A percentile compares a stretch with the other conserved stretches of the same genome.
phyloP scores from a whole-genome alignment of 1,140 invertebrate species.

The Scaptomyza graminum region DNA sequence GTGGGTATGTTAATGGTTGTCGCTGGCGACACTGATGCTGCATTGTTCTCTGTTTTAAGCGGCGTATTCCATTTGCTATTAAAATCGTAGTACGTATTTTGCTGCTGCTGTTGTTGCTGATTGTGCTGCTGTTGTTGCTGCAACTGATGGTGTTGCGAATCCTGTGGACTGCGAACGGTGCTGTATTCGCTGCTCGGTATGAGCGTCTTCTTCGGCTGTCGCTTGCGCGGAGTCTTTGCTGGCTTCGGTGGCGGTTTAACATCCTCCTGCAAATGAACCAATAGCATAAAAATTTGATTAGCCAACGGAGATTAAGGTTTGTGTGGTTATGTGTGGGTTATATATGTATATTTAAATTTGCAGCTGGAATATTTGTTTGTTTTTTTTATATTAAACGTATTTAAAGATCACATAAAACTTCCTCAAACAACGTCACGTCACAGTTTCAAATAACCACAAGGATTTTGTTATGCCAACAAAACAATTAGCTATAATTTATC shows the following conservation, averaged over 20 bases:
- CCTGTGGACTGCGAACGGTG: slow-evolving; percentile 74
- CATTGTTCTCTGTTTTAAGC: slow-evolving; percentile 78
- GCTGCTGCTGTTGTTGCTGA: slow-evolving; percentile 70
- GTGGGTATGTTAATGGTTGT: slow-evolving; percentile 83
- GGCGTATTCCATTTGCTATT: slow-evolving; percentile 82
- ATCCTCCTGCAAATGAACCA: slow-evolving; percentile 67
- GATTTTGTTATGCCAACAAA: slow-evolving; percentile 38
- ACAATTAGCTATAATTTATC: slow-evolving; percentile 33
- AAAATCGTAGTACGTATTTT: slow-evolving; percentile 81
- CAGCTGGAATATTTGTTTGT: slow-evolving; percentile 24
- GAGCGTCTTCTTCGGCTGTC: slow-evolving; percentile 81
- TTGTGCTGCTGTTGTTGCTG: slow-evolving; percentile 70
- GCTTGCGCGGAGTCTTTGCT: slow-evolving; percentile 78
- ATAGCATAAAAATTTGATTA: slow-evolving; percentile 34
- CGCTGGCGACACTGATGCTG: slow-evolving; percentile 73
- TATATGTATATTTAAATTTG: slow-evolving; percentile 7
- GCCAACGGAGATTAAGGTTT: background rate
- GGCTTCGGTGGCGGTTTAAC: slow-evolving; percentile 74
- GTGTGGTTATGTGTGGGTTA: background rate
- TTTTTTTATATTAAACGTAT: background rate
- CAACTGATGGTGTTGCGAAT: slow-evolving; percentile 72
- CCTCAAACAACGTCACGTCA: slow-evolving; percentile 73
- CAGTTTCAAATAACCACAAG: slow-evolving; percentile 79
- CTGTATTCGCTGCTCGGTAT: slow-evolving; percentile 76
- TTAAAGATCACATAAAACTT: slow-evolving; percentile 35